A percentile compares a stretch with the other conserved stretches of the same genome.
phyloP scores from a whole-genome alignment of 2,797 vertebrate species.

The Semotilus atromaculatus region DNA sequence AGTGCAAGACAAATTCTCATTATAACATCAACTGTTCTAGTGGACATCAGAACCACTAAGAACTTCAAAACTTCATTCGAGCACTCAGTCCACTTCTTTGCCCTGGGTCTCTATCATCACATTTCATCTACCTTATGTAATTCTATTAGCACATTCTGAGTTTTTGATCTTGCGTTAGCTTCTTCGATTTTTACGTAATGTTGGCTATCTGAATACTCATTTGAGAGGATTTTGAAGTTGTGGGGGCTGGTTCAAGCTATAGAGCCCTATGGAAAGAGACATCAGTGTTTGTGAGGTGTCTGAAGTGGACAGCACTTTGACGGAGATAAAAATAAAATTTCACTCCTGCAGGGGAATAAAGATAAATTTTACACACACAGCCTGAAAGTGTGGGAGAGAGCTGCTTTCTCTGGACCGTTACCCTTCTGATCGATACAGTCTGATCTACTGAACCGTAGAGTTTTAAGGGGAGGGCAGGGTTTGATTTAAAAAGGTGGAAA shows the following conservation, averaged over 20 bases:
- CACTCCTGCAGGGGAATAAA: conserved; percentile 1
- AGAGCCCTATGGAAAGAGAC: conserved; percentile 13
- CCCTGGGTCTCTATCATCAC: background rate
- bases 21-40: background rate
- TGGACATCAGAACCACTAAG: background rate
- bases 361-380: conserved; percentile 4
- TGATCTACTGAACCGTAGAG: background rate
- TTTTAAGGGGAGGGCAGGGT: background rate
- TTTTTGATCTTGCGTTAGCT: conserved; percentile 5
- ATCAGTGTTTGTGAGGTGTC: conserved; percentile 24
- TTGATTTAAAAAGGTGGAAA: conserved; percentile 5
- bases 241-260: conserved; percentile 1
- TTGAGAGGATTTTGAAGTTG: background rate
- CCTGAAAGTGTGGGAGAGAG: background rate
- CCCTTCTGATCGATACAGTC: conserved; percentile 13
- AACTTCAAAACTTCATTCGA: background rate
- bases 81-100: background rate
- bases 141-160: conserved; percentile 7
- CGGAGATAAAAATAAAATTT: background rate
- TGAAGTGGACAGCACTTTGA: conserved; percentile 16
- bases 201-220: conserved; percentile 7
- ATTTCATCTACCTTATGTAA: conserved; percentile 3
- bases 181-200: background rate
- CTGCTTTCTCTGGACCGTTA: conserved; percentile 18
- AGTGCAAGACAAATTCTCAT: background rate